Percentiles rank a stretch among this genome's conserved stretches.
phyloP scores from a whole-genome alignment of 2,888 invertebrate species.

The Hypomecis atomaria region DNA sequence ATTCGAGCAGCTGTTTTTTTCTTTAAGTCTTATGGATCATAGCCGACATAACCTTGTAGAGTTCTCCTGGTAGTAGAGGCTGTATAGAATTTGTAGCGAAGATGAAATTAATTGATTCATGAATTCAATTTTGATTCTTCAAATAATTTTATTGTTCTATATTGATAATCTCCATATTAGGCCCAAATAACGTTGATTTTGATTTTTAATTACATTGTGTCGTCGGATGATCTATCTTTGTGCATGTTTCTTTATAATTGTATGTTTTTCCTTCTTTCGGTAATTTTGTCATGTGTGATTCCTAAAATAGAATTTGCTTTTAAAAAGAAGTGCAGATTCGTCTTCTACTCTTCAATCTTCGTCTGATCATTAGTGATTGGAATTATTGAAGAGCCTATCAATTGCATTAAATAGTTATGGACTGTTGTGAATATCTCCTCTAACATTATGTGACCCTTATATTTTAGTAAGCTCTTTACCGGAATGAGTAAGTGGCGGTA shows the following conservation, averaged over 20 bases:
- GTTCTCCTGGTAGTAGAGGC: neutral
- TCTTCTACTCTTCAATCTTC: conserved; percentile 33
- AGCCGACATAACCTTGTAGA: too few relatives aligned
- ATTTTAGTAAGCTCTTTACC: conserved; percentile 5
- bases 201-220: neutral
- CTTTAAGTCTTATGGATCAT: too few relatives aligned
- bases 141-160: neutral
- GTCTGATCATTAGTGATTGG: conserved; percentile 52
- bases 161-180: neutral
- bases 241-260: too few relatives aligned
- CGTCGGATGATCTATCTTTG: neutral
- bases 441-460: neutral
- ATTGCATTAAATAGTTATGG: neutral
- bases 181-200: neutral
- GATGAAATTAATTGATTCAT: too few relatives aligned
- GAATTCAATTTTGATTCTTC: too few relatives aligned
- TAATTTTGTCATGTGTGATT: conserved; percentile 1
- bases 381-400: conserved; percentile 5
- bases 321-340: conserved; percentile 7
- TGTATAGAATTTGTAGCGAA: too few relatives aligned
- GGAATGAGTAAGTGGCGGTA: conserved; percentile 17
- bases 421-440: neutral
- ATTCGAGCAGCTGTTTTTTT: too few relatives aligned
- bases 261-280: too few relatives aligned
- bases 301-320: neutral